phyloP scores from a whole-genome alignment of 1,140 invertebrate genomes.

The Pogonus chalceus region DNA sequence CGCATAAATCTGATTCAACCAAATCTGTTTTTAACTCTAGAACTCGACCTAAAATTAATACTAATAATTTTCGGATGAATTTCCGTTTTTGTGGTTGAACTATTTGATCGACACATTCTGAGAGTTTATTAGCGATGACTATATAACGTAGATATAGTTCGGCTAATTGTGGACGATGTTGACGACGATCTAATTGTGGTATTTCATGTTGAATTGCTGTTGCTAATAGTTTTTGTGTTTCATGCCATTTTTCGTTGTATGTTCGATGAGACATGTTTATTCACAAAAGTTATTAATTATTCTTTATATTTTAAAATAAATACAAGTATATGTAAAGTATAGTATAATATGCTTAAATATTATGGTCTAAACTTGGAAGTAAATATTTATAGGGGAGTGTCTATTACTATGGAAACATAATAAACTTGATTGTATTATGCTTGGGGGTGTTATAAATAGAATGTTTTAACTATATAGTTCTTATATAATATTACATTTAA shows the following conservation, averaged over 20 bases:
- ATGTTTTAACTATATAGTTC: too few species aligned
- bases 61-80: constrained; percentile 66
- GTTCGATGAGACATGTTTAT: constrained; percentile 57
- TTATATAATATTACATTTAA: too few species aligned
- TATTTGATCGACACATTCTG: constrained; percentile 79
- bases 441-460: too few species aligned
- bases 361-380: too few species aligned
- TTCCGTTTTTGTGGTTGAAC: constrained; percentile 86
- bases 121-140: constrained; percentile 60
- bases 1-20: constrained; percentile 73
- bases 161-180: constrained; percentile 45
- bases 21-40: constrained; percentile 75
- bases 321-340: too few species aligned
- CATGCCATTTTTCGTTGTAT: constrained; percentile 56
- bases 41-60: constrained; percentile 67
- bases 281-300: not conserved
- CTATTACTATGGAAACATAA: too few species aligned
- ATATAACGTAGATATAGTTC: constrained; percentile 73
- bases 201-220: constrained; percentile 50
- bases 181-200: constrained; percentile 46
- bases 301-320: not conserved
- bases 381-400: too few species aligned
- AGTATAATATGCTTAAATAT: too few species aligned
- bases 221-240: constrained; percentile 50
- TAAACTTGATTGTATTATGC: too few species aligned